Base-by-base conservation (phyloP, 2,797 vertebrate genomes). In the Gallirallus australis region DNA sequence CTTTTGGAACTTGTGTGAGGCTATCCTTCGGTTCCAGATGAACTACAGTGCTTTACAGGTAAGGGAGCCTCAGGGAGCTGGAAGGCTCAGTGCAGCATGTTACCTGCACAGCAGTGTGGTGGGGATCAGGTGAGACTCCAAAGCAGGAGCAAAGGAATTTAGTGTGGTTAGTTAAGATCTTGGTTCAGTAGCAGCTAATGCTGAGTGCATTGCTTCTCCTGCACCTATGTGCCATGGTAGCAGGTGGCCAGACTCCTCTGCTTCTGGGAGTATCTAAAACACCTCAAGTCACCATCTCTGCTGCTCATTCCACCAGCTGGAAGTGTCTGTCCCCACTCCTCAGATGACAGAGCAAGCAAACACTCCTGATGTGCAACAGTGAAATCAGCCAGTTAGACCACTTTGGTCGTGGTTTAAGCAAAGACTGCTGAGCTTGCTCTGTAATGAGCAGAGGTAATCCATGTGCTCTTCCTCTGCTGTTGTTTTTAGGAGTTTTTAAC, bases 1-100 rank as follows among this genome's bases (percentile, higher is more conserved):
- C 1, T 99, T 99, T 97, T 99, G 99, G 99, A 99, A 99, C 97
- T 97, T 99, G 77, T 99, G 99, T 97, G 99, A 99, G 94, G 99
- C 99, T 33, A 97, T 99, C 89, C 97, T 99, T 71, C 98, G 98
- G 90, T 99, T 99, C 97, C 99, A 99, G 95, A 98, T 99, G 97
- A 99, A 98, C 97, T 97, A 99, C 92, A 98, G 91, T 82, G 97
- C 99, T 89, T 98, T 99, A 81, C 99, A 99, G 99, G 99, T 99
- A 97, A 97, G 97, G 89, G 35, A 84, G 28, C 60, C 42, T 8
- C 24, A 80, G 70, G 72, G 59, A 53, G 35, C 11, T 13, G 59
- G 37, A 12, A 20, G 42, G 30, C 30, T 78, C 71, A 65, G 0
- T 37, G 37, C 37, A 37, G 37, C 10, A 11, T 37, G 37, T 37